These are phyloP conservation scores for Listrodromus nycthemerus DNA, from an alignment of 2,888 invertebrate genomes.

Conservation along the genomic window DNA sequence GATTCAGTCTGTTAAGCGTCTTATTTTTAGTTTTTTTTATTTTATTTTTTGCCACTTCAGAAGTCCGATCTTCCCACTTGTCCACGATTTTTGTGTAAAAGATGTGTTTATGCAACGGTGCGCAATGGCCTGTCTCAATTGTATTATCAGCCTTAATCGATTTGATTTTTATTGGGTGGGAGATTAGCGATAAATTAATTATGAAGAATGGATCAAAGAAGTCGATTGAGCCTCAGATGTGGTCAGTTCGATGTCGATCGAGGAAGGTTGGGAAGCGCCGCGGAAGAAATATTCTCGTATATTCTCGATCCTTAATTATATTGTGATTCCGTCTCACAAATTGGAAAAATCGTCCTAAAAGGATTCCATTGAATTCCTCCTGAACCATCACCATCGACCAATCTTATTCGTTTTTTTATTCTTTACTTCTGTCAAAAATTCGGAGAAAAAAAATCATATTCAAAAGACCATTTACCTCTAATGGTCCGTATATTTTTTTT, in stretches of 20 bases:
- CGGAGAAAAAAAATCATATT: background rate
- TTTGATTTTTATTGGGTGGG: background rate
- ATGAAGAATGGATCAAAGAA: background rate
- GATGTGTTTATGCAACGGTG: constrained; percentile 20
- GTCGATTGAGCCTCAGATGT: background rate
- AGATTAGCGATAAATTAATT: background rate
- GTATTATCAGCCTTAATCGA: constrained; percentile 28
- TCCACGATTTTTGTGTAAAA: constrained; percentile 10
- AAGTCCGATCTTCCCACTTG: background rate
- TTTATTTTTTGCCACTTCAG: background rate
- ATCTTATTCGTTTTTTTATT: background rate
- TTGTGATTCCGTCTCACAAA: background rate
- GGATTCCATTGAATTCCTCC: background rate
- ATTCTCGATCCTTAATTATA: background rate
- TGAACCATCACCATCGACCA: background rate
- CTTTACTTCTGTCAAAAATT: background rate
- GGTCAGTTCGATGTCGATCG: background rate
- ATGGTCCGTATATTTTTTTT: background rate
- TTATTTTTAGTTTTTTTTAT: background rate
- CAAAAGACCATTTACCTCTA: background rate
- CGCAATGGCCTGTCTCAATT: constrained; percentile 9
- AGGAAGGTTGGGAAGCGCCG: background rate
- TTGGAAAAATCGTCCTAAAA: background rate
- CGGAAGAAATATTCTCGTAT: background rate
- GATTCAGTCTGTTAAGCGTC: constrained; percentile 14